Evolutionary conservation across 2,888 invertebrate species (phyloP).

Genomic region (Gymnocheta viridis): DNA sequence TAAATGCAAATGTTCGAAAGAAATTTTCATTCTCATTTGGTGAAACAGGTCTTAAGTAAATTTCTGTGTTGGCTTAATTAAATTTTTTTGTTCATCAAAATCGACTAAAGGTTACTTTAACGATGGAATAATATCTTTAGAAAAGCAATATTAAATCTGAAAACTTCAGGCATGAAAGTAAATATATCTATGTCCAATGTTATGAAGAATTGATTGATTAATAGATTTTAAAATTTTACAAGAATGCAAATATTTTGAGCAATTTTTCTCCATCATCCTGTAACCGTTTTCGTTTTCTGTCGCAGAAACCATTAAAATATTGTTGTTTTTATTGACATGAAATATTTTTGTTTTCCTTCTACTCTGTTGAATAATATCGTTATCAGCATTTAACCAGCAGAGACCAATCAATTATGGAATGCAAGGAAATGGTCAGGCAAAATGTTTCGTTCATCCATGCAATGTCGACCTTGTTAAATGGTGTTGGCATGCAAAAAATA

Average conservation of each 20-base stretch:
- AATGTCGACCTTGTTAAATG: slow-evolving; percentile 16
- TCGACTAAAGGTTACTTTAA: too few species aligned
- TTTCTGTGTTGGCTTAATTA: too few species aligned
- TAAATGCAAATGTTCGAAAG: too few species aligned
- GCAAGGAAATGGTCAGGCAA: slow-evolving; percentile 13
- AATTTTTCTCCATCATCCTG: not conserved
- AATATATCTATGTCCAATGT: not conserved
- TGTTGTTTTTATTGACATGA: slow-evolving; percentile 4
- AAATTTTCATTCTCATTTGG: too few species aligned
- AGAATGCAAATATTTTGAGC: not conserved
- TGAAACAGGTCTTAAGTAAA: too few species aligned
- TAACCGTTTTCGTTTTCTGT: not conserved
- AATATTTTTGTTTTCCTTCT: slow-evolving; percentile 15
- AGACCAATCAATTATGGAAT: slow-evolving; percentile 30
- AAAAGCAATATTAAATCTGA: not conserved
- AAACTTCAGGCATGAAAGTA: not conserved
- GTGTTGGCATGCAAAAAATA: slow-evolving; percentile 26
- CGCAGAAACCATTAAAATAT: not conserved
- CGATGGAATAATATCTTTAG: not conserved
- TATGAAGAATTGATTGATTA: not conserved
- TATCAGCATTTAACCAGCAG: slow-evolving; percentile 8
- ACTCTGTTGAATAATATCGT: not conserved
- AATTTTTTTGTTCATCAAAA: too few species aligned
- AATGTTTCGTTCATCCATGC: slow-evolving; percentile 23
- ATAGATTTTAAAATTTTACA: not conserved